Base-by-base conservation (phyloP, 1,140 invertebrate genomes). In the Pseudomyrmex flavicornis region DNA sequence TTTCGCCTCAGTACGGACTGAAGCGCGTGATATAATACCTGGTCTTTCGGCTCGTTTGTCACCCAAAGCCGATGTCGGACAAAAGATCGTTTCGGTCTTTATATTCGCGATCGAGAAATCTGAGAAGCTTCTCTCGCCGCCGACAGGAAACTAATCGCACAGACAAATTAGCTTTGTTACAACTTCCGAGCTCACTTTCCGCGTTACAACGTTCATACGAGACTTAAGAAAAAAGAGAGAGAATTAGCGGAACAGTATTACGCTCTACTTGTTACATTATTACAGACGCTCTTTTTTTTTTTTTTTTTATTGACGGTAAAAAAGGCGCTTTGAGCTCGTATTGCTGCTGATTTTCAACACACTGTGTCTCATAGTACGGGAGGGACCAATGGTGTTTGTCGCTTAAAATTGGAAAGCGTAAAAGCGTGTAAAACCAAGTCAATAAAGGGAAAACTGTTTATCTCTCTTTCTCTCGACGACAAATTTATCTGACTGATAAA, bases 221-320 rank as follows among this genome's bases (percentile, higher is more conserved):
- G 26, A 4, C 15, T 7, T 20, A 62, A 44, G 7, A 20, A 63
- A 63, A 20, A 35, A 35, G 35, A 35, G 35, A 35, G 35, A 35
- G 35, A 35, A 35, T 35, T 4, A 48, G 65, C 15, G 13, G 20
- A 7, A 12, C 15, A 26, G 15, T 35, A 35, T 35, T 7, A 35
- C 35, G 5, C 5, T 35, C 4, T 35, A 7, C 35, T 69, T 22
- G 26, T 48, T 46, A 46, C 20, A 12, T 35, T 13, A 10, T 79
- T 79, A 59, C 5, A 44, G 13, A 52, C 13, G 12, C 17, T 0
- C 35, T 35, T 35, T 35, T 35, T 35, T 58, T 69, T n/a, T 59
- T 70, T 59, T 58, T 69, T n/a, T 59, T 70, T 59, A 79, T 69
- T 58, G 70, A 79, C 76, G 48, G 9, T 70, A 79, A 79, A 79